Base-by-base conservation (phyloP, 1,140 invertebrate genomes). In the Pseudomyrmex concolor region DNA sequence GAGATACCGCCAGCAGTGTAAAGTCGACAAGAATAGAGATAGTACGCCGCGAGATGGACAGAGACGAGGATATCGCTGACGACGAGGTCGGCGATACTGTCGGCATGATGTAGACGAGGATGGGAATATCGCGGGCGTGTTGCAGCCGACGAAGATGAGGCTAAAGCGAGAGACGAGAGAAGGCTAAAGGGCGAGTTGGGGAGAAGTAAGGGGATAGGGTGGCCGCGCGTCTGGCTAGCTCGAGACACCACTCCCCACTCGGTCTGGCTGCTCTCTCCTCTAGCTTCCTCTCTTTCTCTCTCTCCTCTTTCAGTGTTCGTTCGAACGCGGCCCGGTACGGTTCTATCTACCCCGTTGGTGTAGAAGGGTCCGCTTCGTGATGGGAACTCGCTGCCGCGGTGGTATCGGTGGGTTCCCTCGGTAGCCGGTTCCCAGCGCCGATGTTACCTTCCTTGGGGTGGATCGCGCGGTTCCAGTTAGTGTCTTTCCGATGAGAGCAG, bases 271-370 rank as follows among this genome's bases (percentile, higher is more conserved):
- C 60, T 63, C 78, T 68, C 83, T 74, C 48, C 70, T 66, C 74
- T 67, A 68, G 55, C 60, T 60, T n/a, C 62, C 76, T 81, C 76
- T 78, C 60, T 82, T 80, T 84, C 85, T 85, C 86, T 78, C 76
- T 84, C 85, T 83, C 85, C 86, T 90, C 88, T 87, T 90, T 91
- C 92, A 94, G 93, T 94, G 91, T 92, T 93, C 90, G 91, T 90
- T 92, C 91, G 92, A 92, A 90, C 91, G 92, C 92, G 92, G 91
- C 86, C 88, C 91, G 89, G 91, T 90, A 90, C 86, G 86, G 90
- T 92, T 91, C 80, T 87, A 71, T 76, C 71, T 86, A 55, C 67
- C 81, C 80, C 84, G 90, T 88, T 34, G 86, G 54, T 78, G 76
- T 81, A 82, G 67, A 83, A 73, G 89, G 84, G 84, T 85, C 84